phyloP scores from a whole-genome alignment of 1,140 invertebrate genomes.

The Chrysomallon squamiferum region DNA sequence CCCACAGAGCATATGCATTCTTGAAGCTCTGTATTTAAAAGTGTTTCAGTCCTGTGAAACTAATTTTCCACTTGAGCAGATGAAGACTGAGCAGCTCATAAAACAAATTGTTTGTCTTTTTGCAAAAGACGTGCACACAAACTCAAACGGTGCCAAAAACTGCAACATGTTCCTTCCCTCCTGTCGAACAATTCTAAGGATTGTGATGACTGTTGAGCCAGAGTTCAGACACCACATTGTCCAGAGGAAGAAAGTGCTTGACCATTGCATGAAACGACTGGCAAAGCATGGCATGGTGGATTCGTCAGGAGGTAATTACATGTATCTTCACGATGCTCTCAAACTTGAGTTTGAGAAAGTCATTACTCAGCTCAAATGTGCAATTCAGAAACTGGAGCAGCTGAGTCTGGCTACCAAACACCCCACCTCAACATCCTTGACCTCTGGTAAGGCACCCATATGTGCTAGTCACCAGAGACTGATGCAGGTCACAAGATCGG shows the following conservation, averaged over 20 bases:
- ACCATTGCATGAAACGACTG: constrained; percentile 79
- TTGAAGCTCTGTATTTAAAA: constrained; percentile 86
- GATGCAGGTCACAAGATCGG: constrained; percentile 77
- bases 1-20: constrained; percentile 82
- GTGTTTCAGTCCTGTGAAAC: constrained; percentile 63
- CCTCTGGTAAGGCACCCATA: constrained; percentile 79
- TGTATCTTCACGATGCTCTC: constrained; percentile 72
- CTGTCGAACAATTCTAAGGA: constrained; percentile 69
- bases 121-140: constrained; percentile 68
- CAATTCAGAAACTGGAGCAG: constrained; percentile 86
- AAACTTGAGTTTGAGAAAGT: constrained; percentile 84
- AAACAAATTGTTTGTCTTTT: constrained; percentile 83
- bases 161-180: constrained; percentile 66
- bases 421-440: constrained; percentile 53
- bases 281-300: constrained; percentile 82
- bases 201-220: constrained; percentile 69
- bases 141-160: constrained; percentile 63
- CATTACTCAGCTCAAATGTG: constrained; percentile 85
- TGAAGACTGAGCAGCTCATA: constrained; percentile 78
- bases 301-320: constrained; percentile 68
- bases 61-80: constrained; percentile 57
- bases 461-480: constrained; percentile 88
- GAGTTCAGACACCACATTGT: constrained; percentile 69
- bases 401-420: constrained; percentile 68
- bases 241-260: constrained; percentile 74